phyloP scores from a whole-genome alignment of 1,140 invertebrate genomes.

The Drosophila micromelanica region DNA sequence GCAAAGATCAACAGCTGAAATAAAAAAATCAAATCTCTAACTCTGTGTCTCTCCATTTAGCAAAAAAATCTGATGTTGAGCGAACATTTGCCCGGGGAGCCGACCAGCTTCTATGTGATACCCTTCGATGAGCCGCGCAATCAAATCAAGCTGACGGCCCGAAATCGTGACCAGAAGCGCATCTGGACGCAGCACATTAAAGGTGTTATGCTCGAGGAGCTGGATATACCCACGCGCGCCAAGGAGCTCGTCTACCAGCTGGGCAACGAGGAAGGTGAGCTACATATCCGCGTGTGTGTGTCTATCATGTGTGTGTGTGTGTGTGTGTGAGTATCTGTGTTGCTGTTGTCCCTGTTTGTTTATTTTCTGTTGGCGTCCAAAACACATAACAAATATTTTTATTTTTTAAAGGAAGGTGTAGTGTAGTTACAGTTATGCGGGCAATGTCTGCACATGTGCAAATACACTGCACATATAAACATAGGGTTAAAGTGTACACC shows the following conservation, averaged over 20 bases:
- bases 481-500: background rate
- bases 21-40: conserved; percentile 1
- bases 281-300: conserved; percentile 7
- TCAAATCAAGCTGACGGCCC: conserved; percentile 95
- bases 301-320: conserved; percentile 18
- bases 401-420: conserved; percentile 55
- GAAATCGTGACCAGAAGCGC: conserved; percentile 95
- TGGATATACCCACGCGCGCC: conserved; percentile 97
- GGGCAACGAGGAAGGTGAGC: conserved; percentile 89
- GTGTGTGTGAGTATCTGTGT: background rate
- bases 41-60: conserved; percentile 85
- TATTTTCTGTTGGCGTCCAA: conserved; percentile 53
- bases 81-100: conserved; percentile 96
- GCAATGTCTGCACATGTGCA: conserved; percentile 35
- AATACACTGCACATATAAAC: conserved; percentile 28
- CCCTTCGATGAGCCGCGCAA: conserved; percentile 95
- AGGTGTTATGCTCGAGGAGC: conserved; percentile 97
- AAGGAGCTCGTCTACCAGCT: conserved; percentile 96
- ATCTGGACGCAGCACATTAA: conserved; percentile 97
- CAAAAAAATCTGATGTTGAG: conserved; percentile 99
- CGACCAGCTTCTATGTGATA: conserved; percentile 97
- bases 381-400: conserved; percentile 55
- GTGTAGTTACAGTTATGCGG: conserved; percentile 65
- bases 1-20: conserved; percentile 35
- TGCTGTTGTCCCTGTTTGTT: conserved; percentile 47